Conservation (phyloP, 2,888 invertebrate genomes). For the Harpalus rufipes region DNA sequence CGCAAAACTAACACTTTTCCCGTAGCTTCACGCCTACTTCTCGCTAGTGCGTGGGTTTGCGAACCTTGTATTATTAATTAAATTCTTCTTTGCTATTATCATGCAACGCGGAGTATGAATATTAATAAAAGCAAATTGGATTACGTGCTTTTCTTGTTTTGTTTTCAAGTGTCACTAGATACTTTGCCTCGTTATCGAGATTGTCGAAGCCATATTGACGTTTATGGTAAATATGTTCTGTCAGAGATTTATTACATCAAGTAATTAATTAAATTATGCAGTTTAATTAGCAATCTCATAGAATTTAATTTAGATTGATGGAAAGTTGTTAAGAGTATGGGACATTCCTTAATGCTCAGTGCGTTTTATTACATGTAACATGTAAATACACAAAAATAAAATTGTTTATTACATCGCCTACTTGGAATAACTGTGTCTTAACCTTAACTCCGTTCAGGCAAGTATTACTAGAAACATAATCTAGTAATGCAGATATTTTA, state of each 20-base stretch:
- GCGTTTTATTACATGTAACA: neutral
- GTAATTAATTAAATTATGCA: constrained; percentile 66
- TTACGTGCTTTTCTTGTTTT: constrained; percentile 57
- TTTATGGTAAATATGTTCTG: constrained; percentile 64
- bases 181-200: constrained; percentile 46
- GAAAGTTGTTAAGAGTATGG: constrained; percentile 50
- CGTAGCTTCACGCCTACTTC: constrained; percentile 61
- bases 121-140: constrained; percentile 66
- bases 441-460: too few relatives aligned
- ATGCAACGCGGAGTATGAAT: constrained; percentile 56
- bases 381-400: neutral
- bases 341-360: neutral
- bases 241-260: constrained; percentile 58
- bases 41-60: constrained; percentile 49
- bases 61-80: constrained; percentile 62
- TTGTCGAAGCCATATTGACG: constrained; percentile 51
- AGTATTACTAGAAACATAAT: too few relatives aligned
- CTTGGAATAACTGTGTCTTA: neutral
- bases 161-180: constrained; percentile 56
- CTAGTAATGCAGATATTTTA: too few relatives aligned
- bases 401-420: neutral
- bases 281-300: constrained; percentile 64
- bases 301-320: constrained; percentile 65
- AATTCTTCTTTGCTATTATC: constrained; percentile 62
- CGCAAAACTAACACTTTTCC: constrained; percentile 17